Percentiles rank a stretch among this genome's conserved stretches.
These are phyloP conservation scores for Luidia sarsii DNA, from an alignment of 53 echinoderm and acorn worm species.

Conservation along the genomic window DNA sequence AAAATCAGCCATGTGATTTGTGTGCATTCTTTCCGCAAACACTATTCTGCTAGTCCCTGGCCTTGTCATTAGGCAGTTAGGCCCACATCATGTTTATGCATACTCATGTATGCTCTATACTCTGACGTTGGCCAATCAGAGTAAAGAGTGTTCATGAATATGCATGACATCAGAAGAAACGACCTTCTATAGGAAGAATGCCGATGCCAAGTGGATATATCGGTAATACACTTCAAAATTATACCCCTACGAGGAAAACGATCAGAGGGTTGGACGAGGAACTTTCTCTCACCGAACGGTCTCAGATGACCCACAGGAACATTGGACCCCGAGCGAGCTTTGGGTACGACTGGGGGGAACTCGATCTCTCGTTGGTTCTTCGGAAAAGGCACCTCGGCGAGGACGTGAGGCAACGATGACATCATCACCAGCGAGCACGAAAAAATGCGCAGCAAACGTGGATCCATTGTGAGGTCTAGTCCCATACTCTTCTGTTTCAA, in stretches of 20 bases:
- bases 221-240: not conserved
- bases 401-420: not conserved
- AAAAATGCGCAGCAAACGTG: no score
- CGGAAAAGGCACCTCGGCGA: conserved; percentile 56
- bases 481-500: no score
- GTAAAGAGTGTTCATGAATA: no score
- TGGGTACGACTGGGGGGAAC: conserved; percentile 72
- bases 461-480: no score
- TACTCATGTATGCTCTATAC: no score
- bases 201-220: not conserved
- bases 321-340: conserved; percentile 46
- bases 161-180: not conserved
- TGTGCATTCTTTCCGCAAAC: no score
- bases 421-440: not conserved
- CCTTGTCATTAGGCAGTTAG: no score
- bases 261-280: not conserved
- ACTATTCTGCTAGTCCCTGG: no score
- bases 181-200: no score
- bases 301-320: conserved; percentile 89
- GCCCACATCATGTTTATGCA: no score
- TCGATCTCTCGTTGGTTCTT: conserved; percentile 80
- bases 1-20: no score
- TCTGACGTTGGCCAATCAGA: no score
- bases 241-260: not conserved
- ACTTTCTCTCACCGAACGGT: conserved; percentile 73